Percentiles rank a stretch among this genome's conserved stretches.
These are phyloP conservation scores for Leuciscus waleckii DNA, from an alignment of 2,797 vertebrate genomes.

Conservation along the genomic window DNA sequence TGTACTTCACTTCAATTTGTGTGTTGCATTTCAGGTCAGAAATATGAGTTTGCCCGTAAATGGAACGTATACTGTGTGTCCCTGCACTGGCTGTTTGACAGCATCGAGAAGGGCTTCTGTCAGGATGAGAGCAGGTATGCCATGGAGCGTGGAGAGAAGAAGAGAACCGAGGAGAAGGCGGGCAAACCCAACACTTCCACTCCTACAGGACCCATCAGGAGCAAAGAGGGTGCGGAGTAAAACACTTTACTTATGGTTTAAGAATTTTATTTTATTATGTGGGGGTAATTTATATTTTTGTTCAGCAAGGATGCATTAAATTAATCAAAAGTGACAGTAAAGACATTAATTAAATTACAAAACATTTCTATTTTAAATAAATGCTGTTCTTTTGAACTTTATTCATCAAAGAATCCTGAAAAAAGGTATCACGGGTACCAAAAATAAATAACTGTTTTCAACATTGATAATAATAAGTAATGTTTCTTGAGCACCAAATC, in stretches of 20 bases:
- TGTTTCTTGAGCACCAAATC: background rate
- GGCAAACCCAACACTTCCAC: constrained; percentile 87
- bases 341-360: background rate
- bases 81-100: constrained; percentile 94
- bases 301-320: background rate
- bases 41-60: constrained; percentile 94
- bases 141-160: constrained; percentile 71
- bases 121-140: constrained; percentile 92
- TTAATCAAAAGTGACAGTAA: background rate
- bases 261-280: too few species aligned
- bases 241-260: background rate
- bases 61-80: constrained; percentile 97
- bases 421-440: background rate
- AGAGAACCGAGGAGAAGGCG: constrained; percentile 57
- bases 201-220: constrained; percentile 79
- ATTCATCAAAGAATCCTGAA: background rate
- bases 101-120: constrained; percentile 93
- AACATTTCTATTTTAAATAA: background rate
- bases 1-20: background rate
- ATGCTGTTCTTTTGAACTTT: background rate
- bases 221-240: constrained; percentile 80
- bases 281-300: background rate
- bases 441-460: background rate
- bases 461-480: background rate
- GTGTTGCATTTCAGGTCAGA: constrained; percentile 85